These are phyloP conservation scores for Dasypogon diadema DNA, from an alignment of 2,888 invertebrate species.

Conservation along the genomic window DNA sequence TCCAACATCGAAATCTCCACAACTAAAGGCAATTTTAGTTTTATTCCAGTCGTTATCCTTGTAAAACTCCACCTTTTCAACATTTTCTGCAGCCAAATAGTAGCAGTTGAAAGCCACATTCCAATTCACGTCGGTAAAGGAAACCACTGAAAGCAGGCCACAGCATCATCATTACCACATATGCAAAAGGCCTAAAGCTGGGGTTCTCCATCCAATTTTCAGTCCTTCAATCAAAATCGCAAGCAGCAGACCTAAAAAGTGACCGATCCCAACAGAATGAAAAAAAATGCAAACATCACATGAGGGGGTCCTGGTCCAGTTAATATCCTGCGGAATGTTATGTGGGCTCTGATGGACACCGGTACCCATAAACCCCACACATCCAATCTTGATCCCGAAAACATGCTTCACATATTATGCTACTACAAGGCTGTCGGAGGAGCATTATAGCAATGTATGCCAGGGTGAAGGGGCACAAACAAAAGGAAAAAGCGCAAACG, in stretches of 20 bases:
- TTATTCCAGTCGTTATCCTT: neutral
- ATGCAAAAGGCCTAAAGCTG: slow-evolving; percentile 33
- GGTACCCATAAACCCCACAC: slow-evolving; percentile 44
- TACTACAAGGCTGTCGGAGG: slow-evolving; percentile 1
- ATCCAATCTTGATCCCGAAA: slow-evolving; percentile 52
- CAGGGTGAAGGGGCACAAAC: neutral
- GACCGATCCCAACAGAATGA: slow-evolving; percentile 52
- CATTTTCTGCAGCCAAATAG: slow-evolving; percentile 13
- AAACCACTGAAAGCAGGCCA: slow-evolving; percentile 54
- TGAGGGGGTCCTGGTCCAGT: slow-evolving; percentile 51
- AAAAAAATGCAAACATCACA: slow-evolving; percentile 36
- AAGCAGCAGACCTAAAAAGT: slow-evolving; percentile 53
- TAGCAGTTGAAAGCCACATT: slow-evolving; percentile 39
- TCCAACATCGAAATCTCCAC: too few relatives aligned
- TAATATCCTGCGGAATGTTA: slow-evolving; percentile 58
- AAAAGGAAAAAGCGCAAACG: slow-evolving; percentile 23
- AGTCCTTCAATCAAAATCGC: slow-evolving; percentile 54
- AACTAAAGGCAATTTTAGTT: too few relatives aligned
- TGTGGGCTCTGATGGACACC: slow-evolving; percentile 55
- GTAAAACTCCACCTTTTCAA: slow-evolving; percentile 13
- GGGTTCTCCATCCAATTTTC: slow-evolving; percentile 18
- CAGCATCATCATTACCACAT: slow-evolving; percentile 53
- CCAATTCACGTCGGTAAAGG: slow-evolving; percentile 40
- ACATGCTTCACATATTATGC: slow-evolving; percentile 42
- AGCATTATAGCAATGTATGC: slow-evolving; percentile 14